Evolutionary conservation across 2,888 invertebrate genomes (phyloP).

Genomic region (Acleris holmiana): DNA sequence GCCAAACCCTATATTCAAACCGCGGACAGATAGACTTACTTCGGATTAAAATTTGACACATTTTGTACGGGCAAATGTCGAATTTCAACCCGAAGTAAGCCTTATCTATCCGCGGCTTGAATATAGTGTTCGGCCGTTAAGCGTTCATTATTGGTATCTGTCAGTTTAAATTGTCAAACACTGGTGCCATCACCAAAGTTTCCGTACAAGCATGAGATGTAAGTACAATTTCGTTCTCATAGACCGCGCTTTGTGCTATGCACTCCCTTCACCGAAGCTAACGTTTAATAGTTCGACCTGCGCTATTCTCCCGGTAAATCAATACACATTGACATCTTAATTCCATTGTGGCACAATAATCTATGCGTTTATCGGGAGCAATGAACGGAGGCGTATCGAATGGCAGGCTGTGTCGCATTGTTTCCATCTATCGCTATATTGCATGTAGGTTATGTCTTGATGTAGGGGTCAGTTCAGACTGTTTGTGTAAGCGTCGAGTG

Average conservation of each 20-base stretch:
- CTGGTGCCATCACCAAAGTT: too few relatives aligned
- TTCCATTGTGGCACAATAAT: constrained; percentile 29
- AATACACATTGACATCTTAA: constrained; percentile 29
- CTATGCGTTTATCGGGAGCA: constrained; percentile 33
- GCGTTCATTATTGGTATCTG: too few relatives aligned
- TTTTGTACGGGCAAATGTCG: too few relatives aligned
- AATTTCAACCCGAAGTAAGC: too few relatives aligned
- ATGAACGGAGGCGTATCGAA: constrained; percentile 26
- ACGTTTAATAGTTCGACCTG: neutral
- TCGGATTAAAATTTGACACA: too few relatives aligned
- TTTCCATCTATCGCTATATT: constrained; percentile 26
- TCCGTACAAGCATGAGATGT: too few relatives aligned
- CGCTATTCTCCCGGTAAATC: constrained; percentile 26
- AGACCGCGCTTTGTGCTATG: neutral
- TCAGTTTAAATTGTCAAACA: too few relatives aligned
- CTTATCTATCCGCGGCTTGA: too few relatives aligned
- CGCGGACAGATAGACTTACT: too few relatives aligned
- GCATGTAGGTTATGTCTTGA: constrained; percentile 23
- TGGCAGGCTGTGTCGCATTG: constrained; percentile 32
- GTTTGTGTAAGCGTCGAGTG: neutral
- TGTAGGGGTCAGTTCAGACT: neutral
- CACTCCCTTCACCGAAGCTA: neutral
- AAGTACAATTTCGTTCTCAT: too few relatives aligned
- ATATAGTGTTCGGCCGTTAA: too few relatives aligned
- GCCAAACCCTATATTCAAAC: too few relatives aligned